Conservation (phyloP, 1,140 invertebrate genomes). For the Temnothorax nylanderi region DNA sequence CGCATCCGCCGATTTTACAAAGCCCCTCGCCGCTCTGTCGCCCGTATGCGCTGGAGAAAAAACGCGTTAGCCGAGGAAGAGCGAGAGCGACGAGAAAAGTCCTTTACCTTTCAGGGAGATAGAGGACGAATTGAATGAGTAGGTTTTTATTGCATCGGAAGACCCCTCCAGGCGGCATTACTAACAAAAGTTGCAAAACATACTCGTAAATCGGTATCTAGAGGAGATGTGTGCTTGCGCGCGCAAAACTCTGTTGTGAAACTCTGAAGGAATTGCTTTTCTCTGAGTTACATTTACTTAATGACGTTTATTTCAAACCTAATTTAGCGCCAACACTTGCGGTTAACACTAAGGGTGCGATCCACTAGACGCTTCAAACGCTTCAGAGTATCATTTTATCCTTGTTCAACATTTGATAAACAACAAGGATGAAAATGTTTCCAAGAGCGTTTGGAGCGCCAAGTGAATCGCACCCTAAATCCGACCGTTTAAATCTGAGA, state of each 20-base stretch:
- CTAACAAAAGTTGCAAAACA: not conserved
- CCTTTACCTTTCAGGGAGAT: not conserved
- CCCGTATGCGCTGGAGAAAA: conserved; percentile 45
- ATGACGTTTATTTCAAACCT: not conserved
- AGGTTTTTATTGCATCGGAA: conserved; percentile 16
- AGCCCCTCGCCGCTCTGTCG: conserved; percentile 62
- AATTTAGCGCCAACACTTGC: not conserved
- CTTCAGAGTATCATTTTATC: no score
- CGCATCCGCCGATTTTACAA: conserved; percentile 70
- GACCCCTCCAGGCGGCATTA: not conserved
- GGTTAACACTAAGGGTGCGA: not conserved
- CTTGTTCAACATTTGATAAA: not conserved
- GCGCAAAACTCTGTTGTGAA: not conserved
- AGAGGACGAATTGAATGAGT: conserved; percentile 3
- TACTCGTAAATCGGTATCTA: not conserved
- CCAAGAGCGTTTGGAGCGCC: no score
- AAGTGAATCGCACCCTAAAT: no score
- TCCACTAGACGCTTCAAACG: no score
- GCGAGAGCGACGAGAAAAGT: conserved; percentile 8
- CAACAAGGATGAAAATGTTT: no score
- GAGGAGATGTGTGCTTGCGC: not conserved
- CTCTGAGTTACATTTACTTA: not conserved
- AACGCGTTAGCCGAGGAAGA: conserved; percentile 33
- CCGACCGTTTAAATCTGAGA: not conserved
- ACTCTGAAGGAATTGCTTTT: not conserved